Base-by-base conservation (phyloP, 2,113 vertebrate species). In the Lepus timidus region DNA sequence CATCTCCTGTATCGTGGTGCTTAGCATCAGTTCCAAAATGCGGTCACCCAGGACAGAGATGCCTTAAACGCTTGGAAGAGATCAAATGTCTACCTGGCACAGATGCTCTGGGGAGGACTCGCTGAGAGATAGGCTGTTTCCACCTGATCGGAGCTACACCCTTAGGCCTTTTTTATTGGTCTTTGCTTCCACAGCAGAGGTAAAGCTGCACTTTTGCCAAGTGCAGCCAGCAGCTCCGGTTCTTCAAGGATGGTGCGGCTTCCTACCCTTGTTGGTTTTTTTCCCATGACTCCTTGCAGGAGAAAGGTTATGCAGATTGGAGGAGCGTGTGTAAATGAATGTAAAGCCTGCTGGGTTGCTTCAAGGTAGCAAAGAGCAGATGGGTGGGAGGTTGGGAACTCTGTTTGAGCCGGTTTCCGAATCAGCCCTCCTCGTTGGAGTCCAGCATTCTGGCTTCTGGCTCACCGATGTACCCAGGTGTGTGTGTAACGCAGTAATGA, bases 381-480 rank as follows among this genome's bases (percentile, higher is more conserved):
- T 31, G 68, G 39, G 10, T 5, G 81, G 29, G 49, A 20, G 19
- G 19, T 44, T 4, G 9, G 27, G 11, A 9, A 22, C n/a, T 71
- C 79, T 39, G 62, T 2, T 10, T 80, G n/a, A 31, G 62, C 65
- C 85, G 78, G n/a, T 4, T 25, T 71, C 95, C 25, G 58, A 52
- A 5, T 13, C 9, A n/a, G 36, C 8, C 39, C 78, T 87, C 89
- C 67, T 64, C 75, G n/a, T 0, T 51, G 55, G 27, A 64, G 29
- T 93, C 51, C 55, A 84, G 27, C 27, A 17, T 44, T n/a, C 61
- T 62, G 1, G 2, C 20, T 82, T 86, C 31, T 86, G 84, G 68
- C 67, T 84, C 33, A 33, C 95, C 62, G 20, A 84, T 61, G 61
- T 86, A 51, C 25, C 85, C 84, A 96, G 91, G 78, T 94, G 70